These are phyloP conservation scores for Pantherophis alleghaniensis DNA, from an alignment of 2,797 vertebrate species.

Conservation along the genomic window DNA sequence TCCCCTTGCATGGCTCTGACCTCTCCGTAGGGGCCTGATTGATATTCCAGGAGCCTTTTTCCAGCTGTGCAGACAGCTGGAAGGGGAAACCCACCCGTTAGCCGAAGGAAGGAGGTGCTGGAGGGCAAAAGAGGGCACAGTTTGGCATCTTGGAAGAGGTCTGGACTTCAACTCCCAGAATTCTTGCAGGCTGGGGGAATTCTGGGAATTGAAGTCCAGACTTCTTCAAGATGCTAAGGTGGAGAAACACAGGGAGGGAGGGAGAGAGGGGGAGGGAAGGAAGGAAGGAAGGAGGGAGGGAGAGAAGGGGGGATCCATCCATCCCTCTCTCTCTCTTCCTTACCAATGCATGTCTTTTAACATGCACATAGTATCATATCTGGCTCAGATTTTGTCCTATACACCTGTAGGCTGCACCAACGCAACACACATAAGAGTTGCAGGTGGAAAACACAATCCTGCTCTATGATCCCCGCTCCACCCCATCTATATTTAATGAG, in stretches of 20 bases:
- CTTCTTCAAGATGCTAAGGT: not conserved
- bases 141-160: not conserved
- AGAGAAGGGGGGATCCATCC: no score
- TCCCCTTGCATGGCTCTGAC: not conserved
- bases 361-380: no score
- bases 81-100: not conserved
- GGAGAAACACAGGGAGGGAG: not conserved
- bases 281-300: no score
- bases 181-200: not conserved
- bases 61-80: not conserved
- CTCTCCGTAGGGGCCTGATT: constrained; percentile 1
- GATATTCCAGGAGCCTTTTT: not conserved
- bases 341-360: not conserved
- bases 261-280: no score
- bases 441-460: not conserved
- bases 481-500: not conserved
- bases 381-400: no score
- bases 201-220: not conserved
- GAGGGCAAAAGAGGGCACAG: not conserved
- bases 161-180: not conserved
- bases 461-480: not conserved
- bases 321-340: not conserved
- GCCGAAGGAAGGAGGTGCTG: not conserved
- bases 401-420: not conserved
- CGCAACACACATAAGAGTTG: not conserved